phyloP scores from a whole-genome alignment of 2,797 vertebrate genomes.

The Alexandromys oeconomus region DNA sequence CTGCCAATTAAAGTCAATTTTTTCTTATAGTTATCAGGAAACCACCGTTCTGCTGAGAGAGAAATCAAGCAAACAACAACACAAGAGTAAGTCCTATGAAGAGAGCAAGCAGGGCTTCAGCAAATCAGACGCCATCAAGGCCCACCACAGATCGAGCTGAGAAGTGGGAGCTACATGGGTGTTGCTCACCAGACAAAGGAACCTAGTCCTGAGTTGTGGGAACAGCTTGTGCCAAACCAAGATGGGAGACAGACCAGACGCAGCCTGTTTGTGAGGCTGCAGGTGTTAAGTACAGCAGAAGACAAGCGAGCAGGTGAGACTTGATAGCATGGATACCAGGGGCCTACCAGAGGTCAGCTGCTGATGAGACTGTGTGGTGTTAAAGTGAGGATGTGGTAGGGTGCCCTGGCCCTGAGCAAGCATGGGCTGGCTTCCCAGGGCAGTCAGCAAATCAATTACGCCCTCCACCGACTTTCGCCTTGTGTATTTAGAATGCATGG shows the following conservation, averaged over 20 bases:
- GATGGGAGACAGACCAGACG: not conserved
- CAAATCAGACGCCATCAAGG: not conserved
- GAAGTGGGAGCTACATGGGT: not conserved
- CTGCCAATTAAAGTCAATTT: not conserved
- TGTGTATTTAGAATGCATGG: conserved; percentile 87
- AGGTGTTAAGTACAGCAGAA: conserved; percentile 26
- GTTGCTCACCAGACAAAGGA: not conserved
- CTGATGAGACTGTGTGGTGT: not conserved
- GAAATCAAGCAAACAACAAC: not conserved
- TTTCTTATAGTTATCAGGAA: conserved; percentile 13
- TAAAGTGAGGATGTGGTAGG: not conserved
- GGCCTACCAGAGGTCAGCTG: conserved; percentile 20
- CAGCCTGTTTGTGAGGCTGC: conserved; percentile 34
- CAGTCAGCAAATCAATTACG: conserved; percentile 86
- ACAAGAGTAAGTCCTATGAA: not conserved
- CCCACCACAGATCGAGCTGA: not conserved
- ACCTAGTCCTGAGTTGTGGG: not conserved
- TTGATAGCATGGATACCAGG: not conserved
- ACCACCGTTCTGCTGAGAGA: not conserved
- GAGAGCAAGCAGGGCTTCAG: not conserved
- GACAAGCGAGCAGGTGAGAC: conserved; percentile 60
- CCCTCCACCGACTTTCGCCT: conserved; percentile 88
- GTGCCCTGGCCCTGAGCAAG: conserved; percentile 24
- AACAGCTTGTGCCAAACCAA: not conserved
- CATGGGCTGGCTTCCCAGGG: conserved; percentile 63